Conservation (phyloP, 1,140 invertebrate species). For the Oncopodura yosiiana region DNA sequence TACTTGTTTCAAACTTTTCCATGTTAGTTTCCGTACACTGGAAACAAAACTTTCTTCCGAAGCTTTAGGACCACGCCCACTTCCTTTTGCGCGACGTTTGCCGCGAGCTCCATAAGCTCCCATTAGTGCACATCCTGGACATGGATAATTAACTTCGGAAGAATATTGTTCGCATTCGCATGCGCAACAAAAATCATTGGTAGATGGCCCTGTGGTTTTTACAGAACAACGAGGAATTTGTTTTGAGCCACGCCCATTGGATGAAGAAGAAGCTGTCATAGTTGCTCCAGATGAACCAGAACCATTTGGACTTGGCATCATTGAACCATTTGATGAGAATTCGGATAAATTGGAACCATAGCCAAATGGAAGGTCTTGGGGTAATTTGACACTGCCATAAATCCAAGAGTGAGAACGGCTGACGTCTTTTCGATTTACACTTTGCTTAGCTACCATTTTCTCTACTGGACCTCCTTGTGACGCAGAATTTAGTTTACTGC, state of each 20-base stretch:
- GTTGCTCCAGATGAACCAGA: background rate
- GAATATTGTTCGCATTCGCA: constrained; percentile 18
- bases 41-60: constrained; percentile 29
- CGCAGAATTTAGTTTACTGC: too few relatives aligned
- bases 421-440: constrained; percentile 22
- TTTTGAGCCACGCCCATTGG: background rate
- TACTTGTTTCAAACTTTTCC: constrained; percentile 36
- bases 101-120: background rate
- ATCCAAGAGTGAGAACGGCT: constrained; percentile 34
- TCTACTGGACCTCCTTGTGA: constrained; percentile 17
- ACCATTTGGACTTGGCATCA: constrained; percentile 1
- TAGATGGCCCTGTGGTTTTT: constrained; percentile 1
- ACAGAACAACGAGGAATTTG: constrained; percentile 19
- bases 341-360: constrained; percentile 25
- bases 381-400: constrained; percentile 30
- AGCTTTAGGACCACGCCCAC: background rate
- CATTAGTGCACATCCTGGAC: constrained; percentile 2
- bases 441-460: constrained; percentile 32
- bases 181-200: constrained; percentile 8
- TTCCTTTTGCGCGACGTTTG: background rate
- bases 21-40: constrained; percentile 33
- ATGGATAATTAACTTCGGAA: background rate
- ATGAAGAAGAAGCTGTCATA: constrained; percentile 3
- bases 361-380: constrained; percentile 30
- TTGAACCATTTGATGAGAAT: background rate